Evolutionary conservation across 1,140 invertebrate species (phyloP).

Genomic region (Papilio glaucus): DNA sequence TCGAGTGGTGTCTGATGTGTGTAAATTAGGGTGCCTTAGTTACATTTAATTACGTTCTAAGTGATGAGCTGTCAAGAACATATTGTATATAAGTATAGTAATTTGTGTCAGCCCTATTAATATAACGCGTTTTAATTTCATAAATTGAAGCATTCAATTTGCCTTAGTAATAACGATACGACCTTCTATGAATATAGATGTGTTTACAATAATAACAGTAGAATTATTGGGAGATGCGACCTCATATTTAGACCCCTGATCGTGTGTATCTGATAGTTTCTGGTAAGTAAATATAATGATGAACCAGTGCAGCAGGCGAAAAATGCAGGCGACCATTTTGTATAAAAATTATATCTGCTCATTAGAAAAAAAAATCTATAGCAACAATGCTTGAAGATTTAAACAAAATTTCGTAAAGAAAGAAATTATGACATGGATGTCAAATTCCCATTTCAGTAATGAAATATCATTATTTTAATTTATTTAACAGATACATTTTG

Average conservation of each 20-base stretch:
- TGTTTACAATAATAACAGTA: neutral
- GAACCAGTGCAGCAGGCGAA: neutral
- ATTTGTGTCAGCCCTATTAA: slow-evolving; percentile 17
- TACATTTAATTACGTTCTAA: slow-evolving; percentile 22
- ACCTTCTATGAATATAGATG: neutral
- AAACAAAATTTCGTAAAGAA: no score
- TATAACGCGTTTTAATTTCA: slow-evolving; percentile 17
- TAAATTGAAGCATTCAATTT: neutral
- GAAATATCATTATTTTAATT: no score
- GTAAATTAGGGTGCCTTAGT: slow-evolving; percentile 16
- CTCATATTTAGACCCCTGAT: neutral
- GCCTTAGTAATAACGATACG: neutral
- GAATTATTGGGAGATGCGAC: neutral
- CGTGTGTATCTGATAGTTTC: neutral
- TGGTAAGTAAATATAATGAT: slow-evolving; percentile 8
- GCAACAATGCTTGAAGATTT: no score
- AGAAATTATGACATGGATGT: no score
- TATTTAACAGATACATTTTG: no score
- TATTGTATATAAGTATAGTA: no score
- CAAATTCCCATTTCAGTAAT: no score
- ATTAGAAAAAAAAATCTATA: no score
- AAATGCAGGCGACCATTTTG: no score
- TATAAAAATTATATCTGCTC: no score
- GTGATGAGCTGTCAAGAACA: slow-evolving; percentile 19
- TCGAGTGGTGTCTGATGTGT: slow-evolving; percentile 6